Evolutionary conservation across 92 coral and sea anemone species (phyloP), one percentile per base, ranked within the genome.

Genomic region (Scolanthus callimorphus): DNA sequence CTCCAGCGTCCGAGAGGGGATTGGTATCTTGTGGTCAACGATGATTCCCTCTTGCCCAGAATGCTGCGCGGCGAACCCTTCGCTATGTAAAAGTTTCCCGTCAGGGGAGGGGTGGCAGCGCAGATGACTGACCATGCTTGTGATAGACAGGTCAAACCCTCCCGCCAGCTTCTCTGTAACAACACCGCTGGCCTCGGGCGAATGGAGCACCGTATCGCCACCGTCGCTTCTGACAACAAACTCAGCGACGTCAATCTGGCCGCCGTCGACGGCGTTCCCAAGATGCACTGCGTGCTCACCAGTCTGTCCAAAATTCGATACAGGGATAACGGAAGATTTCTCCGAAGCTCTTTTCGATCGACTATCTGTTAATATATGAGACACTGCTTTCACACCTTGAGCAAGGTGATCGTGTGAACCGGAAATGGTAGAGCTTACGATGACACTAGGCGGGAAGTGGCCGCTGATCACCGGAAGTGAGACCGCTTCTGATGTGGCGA

Each of bases 81-180:
- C 61, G 58, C 53, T 66, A 2, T 76, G 2, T 2, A 65, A 73
- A 27, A 81, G 63, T 62, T 63, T 49, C 28, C 63, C 63, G 3
- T 39, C 46, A 8, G 69, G 62, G 2, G 78, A 38, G 10, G 53
- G 27, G 49, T 83, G 81, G 37, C 80, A 44, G 1, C 83, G 70
- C 62, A 87, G 63, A 22, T 87, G 96, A 47, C 80, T 80, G 80
- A 87, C 77, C 77, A 87, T 84, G 51, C 90, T 83, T 0, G 70
- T 76, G n/a, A 87, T 78, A 6, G 90, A 85, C 54, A 87, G 65
- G 63, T 87, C 96, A 69, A 87, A 87, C 26, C 77, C 85, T 2
- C 86, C 79, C 37, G 77, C 72, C 22, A 77, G 85, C 59, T 80
- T 74, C 20, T 76, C 79, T 22, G 80, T 29, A 1, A 51, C 72